Evolutionary conservation across 2,113 vertebrate genomes (phyloP).

Genomic region (Calidris pygmaea): DNA sequence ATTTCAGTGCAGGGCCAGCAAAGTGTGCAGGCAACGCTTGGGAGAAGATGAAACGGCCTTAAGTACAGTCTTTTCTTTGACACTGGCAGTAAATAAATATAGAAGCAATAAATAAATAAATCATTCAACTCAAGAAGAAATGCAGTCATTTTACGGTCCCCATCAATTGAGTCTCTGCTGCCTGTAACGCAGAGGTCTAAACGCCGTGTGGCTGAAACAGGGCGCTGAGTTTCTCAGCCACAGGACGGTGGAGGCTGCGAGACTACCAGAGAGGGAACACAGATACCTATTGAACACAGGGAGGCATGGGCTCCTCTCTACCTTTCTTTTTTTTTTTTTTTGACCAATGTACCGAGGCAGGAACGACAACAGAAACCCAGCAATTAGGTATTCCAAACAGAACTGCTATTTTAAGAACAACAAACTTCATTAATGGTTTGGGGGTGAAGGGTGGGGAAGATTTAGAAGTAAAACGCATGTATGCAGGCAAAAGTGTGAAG

Average conservation of each 20-base stretch:
- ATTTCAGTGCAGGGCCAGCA: neutral
- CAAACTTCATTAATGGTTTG: neutral
- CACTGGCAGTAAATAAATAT: neutral
- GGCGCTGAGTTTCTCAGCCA: neutral
- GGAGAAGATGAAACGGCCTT: neutral
- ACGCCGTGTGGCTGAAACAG: rapidly evolving
- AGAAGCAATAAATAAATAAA: constrained; percentile 4
- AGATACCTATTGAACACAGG: neutral
- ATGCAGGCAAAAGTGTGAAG: neutral
- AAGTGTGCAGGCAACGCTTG: neutral
- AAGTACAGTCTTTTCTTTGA: constrained; percentile 12
- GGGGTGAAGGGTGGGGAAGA: neutral
- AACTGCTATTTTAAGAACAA: constrained; percentile 36
- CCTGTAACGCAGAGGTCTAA: neutral
- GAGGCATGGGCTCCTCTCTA: neutral
- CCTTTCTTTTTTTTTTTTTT: neutral
- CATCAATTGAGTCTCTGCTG: neutral
- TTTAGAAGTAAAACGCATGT: neutral
- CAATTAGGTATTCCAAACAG: neutral
- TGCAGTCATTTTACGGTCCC: neutral
- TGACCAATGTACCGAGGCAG: neutral
- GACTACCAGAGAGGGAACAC: neutral
- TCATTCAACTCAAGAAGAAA: neutral
- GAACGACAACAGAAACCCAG: neutral
- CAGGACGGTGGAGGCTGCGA: neutral